Evolutionary conservation across 2,797 vertebrate genomes (phyloP).

Genomic region (Ibycter americanus): DNA sequence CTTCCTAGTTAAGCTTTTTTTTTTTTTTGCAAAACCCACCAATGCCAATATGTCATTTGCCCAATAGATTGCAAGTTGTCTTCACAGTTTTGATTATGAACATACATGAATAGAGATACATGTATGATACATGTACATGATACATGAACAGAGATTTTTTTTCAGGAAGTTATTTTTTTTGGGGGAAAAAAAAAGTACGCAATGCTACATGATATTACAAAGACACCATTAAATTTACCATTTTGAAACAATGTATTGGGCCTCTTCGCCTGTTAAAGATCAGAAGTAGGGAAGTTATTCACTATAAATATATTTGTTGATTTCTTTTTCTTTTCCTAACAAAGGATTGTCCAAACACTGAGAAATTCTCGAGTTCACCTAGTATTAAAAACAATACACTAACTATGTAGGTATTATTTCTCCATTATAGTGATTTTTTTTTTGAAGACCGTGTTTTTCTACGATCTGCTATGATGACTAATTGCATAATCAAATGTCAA

Average conservation of each 20-base stretch:
- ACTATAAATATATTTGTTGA: not conserved
- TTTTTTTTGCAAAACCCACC: not conserved
- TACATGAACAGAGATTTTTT: not conserved
- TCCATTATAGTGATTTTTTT: not conserved
- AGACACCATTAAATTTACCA: not conserved
- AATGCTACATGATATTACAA: not conserved
- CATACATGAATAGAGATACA: too few species aligned
- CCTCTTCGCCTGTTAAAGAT: not conserved
- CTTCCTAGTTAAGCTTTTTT: not conserved
- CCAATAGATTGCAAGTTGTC: not conserved
- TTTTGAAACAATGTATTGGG: not conserved
- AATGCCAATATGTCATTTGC: conserved; percentile 1
- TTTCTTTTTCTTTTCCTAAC: not conserved
- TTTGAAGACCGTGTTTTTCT: not conserved
- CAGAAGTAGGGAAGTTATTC: not conserved
- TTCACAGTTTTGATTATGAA: too few species aligned
- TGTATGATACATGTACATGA: too few species aligned
- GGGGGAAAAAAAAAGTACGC: not conserved
- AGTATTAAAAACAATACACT: not conserved
- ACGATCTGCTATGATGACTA: not conserved
- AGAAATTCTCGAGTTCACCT: not conserved
- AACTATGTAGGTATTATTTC: not conserved
- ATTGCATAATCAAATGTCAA: not conserved
- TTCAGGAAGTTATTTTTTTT: not conserved
- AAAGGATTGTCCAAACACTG: not conserved